Conservation (phyloP, 2,888 invertebrate species). For the Drosophila greeni region DNA sequence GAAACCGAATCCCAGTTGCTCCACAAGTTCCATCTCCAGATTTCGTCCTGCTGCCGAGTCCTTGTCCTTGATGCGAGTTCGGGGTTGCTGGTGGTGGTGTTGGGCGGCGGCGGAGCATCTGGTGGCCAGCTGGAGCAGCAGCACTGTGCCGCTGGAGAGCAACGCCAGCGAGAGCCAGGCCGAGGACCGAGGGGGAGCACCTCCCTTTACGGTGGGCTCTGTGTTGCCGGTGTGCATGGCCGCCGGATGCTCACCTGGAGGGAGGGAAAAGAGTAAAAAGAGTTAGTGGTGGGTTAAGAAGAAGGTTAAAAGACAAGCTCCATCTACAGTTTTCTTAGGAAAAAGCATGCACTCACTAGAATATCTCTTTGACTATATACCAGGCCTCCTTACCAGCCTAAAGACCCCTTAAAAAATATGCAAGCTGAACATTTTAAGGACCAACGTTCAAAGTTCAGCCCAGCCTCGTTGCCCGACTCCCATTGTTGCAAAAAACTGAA, state of each 20-base stretch:
- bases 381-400: background rate
- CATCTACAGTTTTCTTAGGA: background rate
- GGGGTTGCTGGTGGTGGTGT: background rate
- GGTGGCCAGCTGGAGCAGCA: slow-evolving; percentile 54
- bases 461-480: background rate
- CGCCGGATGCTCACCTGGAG: slow-evolving; percentile 89
- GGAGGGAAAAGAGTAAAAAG: background rate
- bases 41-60: slow-evolving; percentile 1
- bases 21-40: background rate
- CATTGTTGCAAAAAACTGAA: slow-evolving; percentile 14
- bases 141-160: slow-evolving; percentile 62
- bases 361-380: too few relatives aligned
- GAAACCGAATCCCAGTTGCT: background rate
- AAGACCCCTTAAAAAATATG: background rate
- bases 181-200: slow-evolving; percentile 64
- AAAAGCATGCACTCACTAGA: background rate
- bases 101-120: slow-evolving; percentile 9
- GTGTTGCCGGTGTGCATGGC: slow-evolving; percentile 83
- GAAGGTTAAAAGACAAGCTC: background rate
- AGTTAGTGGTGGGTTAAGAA: background rate
- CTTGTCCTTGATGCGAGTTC: slow-evolving; percentile 11
- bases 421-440: background rate
- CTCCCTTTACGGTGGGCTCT: slow-evolving; percentile 80
- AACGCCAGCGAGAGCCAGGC: slow-evolving; percentile 65
- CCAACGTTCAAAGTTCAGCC: background rate